Evolutionary conservation across 2,113 vertebrate genomes (phyloP), one percentile per base, ranked within the genome.

Genomic region (Catharus minimus): DNA sequence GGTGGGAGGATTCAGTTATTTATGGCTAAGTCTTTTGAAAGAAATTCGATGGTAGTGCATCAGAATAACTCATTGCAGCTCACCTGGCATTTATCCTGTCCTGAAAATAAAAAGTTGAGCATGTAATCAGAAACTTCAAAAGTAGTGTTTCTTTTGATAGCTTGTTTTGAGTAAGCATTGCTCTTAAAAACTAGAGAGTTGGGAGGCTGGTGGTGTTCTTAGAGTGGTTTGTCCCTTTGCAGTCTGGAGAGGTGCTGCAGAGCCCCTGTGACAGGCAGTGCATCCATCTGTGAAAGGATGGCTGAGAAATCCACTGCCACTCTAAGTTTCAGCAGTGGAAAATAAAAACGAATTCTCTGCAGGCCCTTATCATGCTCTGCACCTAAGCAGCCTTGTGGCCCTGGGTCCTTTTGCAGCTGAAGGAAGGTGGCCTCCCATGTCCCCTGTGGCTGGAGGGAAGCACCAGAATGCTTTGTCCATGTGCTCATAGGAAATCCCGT

Each of bases 1-100:
- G 33, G 47, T 74, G 62, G 47, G 66, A 89, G 57, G 61, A 68
- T 58, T 72, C 41, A 26, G 58, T 53, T 88, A 53, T 52, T 92
- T 79, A 69, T 46, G 46, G 55, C 53, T 61, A 60, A 78, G 28
- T 23, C 55, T 88, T 69, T 32, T 73, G 55, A 61, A 80, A 74
- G 28, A 80, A 79, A 57, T 22, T 8, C 53, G 77, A 53, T 2
- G 2, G 60, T 53, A 15, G 18, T 57, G 15, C 20, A 41, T 33
- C 62, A 41, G 58, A 91, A 38, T 52, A 89, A 60, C 38, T 33
- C 30, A 22, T 16, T 74, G 65, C 57, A n/a, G 52, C 61, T 81
- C 61, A 68, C 32, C 72, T 61, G 55, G 10, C 30, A 44, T 82
- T 88, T 80, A 44, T 49, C 36, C 39, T 61, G 30, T 68, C 41